Evolutionary conservation across 2,113 vertebrate genomes (phyloP), one percentile per base, ranked within the genome.

Genomic region (Cricetomys ansorgei): DNA sequence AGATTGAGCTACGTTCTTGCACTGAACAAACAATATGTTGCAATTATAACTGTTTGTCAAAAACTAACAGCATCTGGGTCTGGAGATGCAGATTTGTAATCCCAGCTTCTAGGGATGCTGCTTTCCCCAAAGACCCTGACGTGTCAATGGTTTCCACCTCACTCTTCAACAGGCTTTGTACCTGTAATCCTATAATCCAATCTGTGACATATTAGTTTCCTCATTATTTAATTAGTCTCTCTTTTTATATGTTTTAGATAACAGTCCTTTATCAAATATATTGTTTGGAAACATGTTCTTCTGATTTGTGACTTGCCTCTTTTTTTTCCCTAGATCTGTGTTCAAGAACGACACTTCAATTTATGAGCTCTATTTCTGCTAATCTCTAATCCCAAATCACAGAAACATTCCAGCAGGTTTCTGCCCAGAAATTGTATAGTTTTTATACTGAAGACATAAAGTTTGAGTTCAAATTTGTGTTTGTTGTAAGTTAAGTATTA

Each of bases 1-100:
- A 2, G 57, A 16, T 16, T 57, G 13, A 8, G 34, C 88, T 96
- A 73, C 55, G 80, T 53, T 79, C 65, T 93, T 90, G 81, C 62
- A 77, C 3, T 23, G 17, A 92, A 84, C 2, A 65, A 16, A 4
- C 6, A 70, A 0, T 64, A 31, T 45, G 43, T 29, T 93, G 5
- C 89, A 53, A 92, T 92, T 89, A 93, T 87, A 83, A 69, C 40
- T 72, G 13, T 77, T 75, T 37, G 31, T 81, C 57, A 93, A 92
- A 92, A 77, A 67, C 40, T 67, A 13, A 91, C 50, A 80, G 59
- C 7, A 50, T 29, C 17, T 48, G 40, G 59, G 27, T 16, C 81
- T 65, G 2, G 31, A 64, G 83, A 6, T 4, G 23, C 5, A 85
- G 43, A 31, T 29, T 34, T 45, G 43, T 48, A 5, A 48, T 34